These are phyloP conservation scores for Oryctes rhinoceros DNA, from an alignment of 1,140 invertebrate genomes.

Conservation along the genomic window DNA sequence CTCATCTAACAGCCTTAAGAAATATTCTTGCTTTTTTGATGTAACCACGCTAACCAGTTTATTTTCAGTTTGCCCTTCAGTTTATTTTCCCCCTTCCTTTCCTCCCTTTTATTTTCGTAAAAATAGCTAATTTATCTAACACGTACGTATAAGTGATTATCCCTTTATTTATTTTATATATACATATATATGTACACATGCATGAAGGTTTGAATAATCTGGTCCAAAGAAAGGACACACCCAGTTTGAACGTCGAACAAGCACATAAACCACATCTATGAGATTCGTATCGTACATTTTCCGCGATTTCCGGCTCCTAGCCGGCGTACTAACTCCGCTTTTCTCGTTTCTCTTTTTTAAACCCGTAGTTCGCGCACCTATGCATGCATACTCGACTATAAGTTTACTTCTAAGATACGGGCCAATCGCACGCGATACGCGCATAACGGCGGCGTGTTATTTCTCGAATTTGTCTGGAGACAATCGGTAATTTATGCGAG, in stretches of 20 bases:
- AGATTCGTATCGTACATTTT: background rate
- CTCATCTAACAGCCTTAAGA: too few species aligned
- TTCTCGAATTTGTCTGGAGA: conserved; percentile 4
- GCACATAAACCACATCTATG: background rate
- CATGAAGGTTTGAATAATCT: background rate
- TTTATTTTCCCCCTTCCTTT: too few species aligned
- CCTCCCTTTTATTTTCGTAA: too few species aligned
- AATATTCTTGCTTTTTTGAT: too few species aligned
- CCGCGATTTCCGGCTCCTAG: conserved; percentile 1
- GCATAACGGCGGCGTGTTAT: conserved; percentile 1
- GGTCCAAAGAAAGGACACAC: background rate
- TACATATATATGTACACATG: background rate
- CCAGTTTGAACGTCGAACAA: background rate
- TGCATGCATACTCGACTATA: background rate
- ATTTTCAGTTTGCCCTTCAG: too few species aligned
- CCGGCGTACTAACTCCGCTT: background rate
- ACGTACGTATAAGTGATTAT: too few species aligned
- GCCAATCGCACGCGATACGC: conserved; percentile 6
- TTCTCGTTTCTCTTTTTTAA: background rate
- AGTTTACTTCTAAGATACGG: background rate
- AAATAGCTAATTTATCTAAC: too few species aligned
- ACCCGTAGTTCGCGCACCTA: background rate
- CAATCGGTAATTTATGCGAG: conserved; percentile 17
- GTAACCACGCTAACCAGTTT: too few species aligned
- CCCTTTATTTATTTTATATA: background rate